Base-by-base conservation (phyloP, 2,797 vertebrate genomes). In the Leontocebus nigricollis region DNA sequence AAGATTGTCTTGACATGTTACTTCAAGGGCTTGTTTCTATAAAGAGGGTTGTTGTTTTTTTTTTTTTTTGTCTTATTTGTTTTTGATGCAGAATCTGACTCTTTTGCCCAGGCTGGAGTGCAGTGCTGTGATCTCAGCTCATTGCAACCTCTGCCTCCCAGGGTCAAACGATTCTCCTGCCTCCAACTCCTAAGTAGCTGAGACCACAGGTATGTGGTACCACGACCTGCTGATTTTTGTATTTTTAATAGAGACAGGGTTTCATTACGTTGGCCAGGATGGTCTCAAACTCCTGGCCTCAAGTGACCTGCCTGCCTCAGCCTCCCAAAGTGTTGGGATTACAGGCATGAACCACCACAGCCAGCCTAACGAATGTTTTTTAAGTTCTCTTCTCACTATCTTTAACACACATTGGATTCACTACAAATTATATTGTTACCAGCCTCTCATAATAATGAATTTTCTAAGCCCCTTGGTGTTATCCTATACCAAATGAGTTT, bases 381-480 rank as follows among this genome's bases (percentile, higher is more conserved):
- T 14, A 33, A 72, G 22, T 88, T 50, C 39, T 70, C 14, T 70
- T 92, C 24, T 95, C 46, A 85, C 52, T 90, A 4, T 73, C 94
- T 96, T 83, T 97, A 59, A 86, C 14, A 88, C 20, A 33, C 26
- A 76, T 79, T 88, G 36, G 26, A 94, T 85, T 96, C 67, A 79
- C 39, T 59, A 48, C 14, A 94, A 90, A 94, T 95, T 84, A 88
- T 77, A 82, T 88, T 73, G 48, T 88, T 94, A 75, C 55, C 77
- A 97, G 30, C n/a, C 67, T 96, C 59, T 95, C 64, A 64, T 90
- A 57, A 81, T 87, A 86, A 89, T 90, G 36, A 17, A 81, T 81
- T 96, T 95, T 86, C 70, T 92, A 81, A 96, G 50, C 80, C 59
- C 36, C 59, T 88, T 88, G 80, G 52, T 95, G 27, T 39, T 88